These are phyloP conservation scores for Agriopis leucophaearia DNA, from an alignment of 2,888 invertebrate species.

Conservation along the genomic window DNA sequence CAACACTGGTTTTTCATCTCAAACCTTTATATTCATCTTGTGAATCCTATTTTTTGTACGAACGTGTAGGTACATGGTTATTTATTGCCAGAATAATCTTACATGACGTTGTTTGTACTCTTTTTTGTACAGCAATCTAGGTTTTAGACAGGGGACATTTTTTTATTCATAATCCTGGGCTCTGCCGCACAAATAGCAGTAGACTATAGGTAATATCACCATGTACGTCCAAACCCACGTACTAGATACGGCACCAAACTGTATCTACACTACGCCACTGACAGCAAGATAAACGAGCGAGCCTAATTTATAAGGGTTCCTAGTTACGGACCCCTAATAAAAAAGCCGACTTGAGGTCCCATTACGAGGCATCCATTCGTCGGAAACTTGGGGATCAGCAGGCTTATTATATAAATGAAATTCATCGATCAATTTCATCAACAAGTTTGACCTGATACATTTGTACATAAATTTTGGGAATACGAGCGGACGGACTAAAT, in stretches of 20 bases:
- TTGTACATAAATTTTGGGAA: too few relatives aligned
- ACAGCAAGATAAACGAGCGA: conserved; percentile 44
- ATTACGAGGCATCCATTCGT: conserved; percentile 35
- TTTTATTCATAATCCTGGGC: conserved; percentile 8
- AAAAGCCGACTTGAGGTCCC: conserved; percentile 40
- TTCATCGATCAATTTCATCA: neutral
- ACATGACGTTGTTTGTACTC: conserved; percentile 14
- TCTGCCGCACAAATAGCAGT: conserved; percentile 13
- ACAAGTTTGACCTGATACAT: too few relatives aligned
- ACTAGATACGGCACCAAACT: conserved; percentile 18
- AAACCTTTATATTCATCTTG: neutral
- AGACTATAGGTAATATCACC: neutral
- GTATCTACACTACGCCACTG: conserved; percentile 34
- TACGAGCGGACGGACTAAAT: too few relatives aligned
- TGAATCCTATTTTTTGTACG: neutral
- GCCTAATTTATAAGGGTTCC: conserved; percentile 45
- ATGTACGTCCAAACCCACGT: conserved; percentile 6
- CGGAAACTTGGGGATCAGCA: conserved; percentile 21
- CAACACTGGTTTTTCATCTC: neutral
- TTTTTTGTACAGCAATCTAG: conserved; percentile 10
- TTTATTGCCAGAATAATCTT: conserved; percentile 11
- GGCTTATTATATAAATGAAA: neutral
- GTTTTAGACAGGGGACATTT: conserved; percentile 3
- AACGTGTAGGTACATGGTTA: neutral
- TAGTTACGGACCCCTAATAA: conserved; percentile 47